Base-by-base conservation (phyloP, 2,797 vertebrate species). In the Gymnothorax reevesii region DNA sequence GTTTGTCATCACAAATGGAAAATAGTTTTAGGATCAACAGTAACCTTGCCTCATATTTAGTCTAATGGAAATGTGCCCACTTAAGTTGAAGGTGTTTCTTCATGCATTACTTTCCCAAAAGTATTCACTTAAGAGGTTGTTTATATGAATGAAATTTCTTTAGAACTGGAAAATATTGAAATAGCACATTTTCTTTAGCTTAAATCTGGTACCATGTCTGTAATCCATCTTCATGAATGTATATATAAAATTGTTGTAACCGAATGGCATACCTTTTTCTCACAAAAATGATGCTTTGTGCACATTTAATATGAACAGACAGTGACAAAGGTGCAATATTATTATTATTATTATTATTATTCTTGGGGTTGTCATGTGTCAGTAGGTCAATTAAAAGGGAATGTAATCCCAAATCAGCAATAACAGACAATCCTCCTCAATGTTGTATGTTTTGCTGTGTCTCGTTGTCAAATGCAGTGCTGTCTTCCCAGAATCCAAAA, bases 331-430 rank as follows among this genome's bases (percentile, higher is more conserved):
- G 84, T 66, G 73, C 85, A 86, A 77, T 77, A 91, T 85, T 85
- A 82, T 91, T 88, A 54, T 60, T 85, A 90, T 75, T 85, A 82
- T 91, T 88, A 91, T 85, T 84, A 82, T 91, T 88, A 52, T 86
- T 88, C 84, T 89, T 84, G 86, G 92, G 87, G 88, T 85, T 79
- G 87, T 90, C 87, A 88, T 73, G 71, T 87, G 42, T 57, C 82
- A 62, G 55, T 88, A 73, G 89, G 89, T 73, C 84, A 73, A 86
- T 88, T 54, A 57, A 88, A n/a, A 85, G 88, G 86, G 88, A 93
- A 91, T 90, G 91, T 90, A 89, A 92, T 88, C 83, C 82, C 83
- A 77, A 85, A 92, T 88, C 71, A 94, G 94, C 95, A 95, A 95
- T 95, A 95, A 95, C 91, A 90, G 92, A 91, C 94, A 90, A 92